These are phyloP conservation scores for Scaptomyza graminum DNA, from an alignment of 1,140 invertebrate species.

Conservation along the genomic window DNA sequence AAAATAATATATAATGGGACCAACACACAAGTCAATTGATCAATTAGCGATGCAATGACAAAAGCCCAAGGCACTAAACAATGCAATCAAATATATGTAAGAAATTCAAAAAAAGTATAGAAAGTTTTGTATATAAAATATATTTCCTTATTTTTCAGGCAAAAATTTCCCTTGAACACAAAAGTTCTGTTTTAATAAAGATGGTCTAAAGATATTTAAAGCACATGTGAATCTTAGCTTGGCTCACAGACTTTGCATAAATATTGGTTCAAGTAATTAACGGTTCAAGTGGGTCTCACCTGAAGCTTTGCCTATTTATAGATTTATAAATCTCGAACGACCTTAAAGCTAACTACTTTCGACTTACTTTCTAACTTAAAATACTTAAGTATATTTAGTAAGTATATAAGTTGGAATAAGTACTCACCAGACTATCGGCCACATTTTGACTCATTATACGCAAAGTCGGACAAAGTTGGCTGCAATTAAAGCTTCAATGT, in stretches of 20 bases:
- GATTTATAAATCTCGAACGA: neutral
- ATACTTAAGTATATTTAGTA: slow-evolving; percentile 39
- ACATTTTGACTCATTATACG: slow-evolving; percentile 83
- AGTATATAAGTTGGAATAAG: neutral
- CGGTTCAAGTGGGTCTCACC: slow-evolving; percentile 34
- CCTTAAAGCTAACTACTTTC: slow-evolving; percentile 25
- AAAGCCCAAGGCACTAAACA: slow-evolving; percentile 3
- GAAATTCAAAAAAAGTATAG: neutral
- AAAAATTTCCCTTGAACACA: neutral
- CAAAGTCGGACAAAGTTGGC: slow-evolving; percentile 62
- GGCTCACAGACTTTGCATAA: neutral
- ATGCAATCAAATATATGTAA: slow-evolving; percentile 16
- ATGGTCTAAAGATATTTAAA: slow-evolving; percentile 25
- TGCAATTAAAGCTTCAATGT: slow-evolving; percentile 70
- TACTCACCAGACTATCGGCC: slow-evolving; percentile 83
- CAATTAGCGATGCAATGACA: slow-evolving; percentile 64
- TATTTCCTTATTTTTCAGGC: neutral
- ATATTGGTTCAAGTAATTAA: slow-evolving; percentile 53
- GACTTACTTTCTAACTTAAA: slow-evolving; percentile 48
- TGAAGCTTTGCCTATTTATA: neutral
- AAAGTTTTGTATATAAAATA: neutral
- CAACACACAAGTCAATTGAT: slow-evolving; percentile 63
- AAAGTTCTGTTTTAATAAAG: neutral
- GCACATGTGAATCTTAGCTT: neutral
- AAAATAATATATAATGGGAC: slow-evolving; percentile 33